Base-by-base conservation (phyloP, 2,113 vertebrate species). In the Pogona vitticeps region DNA sequence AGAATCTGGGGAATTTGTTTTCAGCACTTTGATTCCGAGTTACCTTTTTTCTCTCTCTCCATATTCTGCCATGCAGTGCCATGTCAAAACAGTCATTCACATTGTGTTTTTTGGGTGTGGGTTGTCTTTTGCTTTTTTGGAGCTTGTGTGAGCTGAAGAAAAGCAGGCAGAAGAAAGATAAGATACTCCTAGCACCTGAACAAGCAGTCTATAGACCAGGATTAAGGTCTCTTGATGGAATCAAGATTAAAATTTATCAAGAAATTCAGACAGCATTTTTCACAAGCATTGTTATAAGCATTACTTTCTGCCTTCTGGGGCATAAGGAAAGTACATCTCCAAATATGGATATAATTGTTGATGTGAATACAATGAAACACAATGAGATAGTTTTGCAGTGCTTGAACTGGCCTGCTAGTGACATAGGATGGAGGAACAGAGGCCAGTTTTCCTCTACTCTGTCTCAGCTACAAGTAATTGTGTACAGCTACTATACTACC, bases 201-300 rank as follows among this genome's bases (percentile, higher is more conserved):
- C 75, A 81, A 76, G 68, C 38, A 28, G 2, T 13, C 89, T 89
- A 75, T 73, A 72, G 87, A 85, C 61, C 12, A 89, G 78, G 80
- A 83, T 93, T 90, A 91, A 90, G 61, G 89, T 85, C 77, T 92
- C 72, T 90, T 84, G 76, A 86, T 83, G 86, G n/a, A 75, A 67
- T 90, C 81, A 86, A 92, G 83, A 91, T 93, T 38, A 88, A 91
- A 91, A 83, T 82, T 9, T 42, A 87, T 91, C 56, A 92, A 90
- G 91, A 65, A 15, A 40, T 61, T 40, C 1, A 83, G 56, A 82
- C 76, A 89, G 80, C 81, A 75, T 84, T 80, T 17, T 52, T 52
- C 46, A 83, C 18, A 28, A 86, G 81, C 58, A 86, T 33, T 71
- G 87, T 17, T 5, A 28, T 70, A 68, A 88, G 15, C 38, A 90